These are phyloP conservation scores for Scolopax rusticola DNA, from an alignment of 2,797 vertebrate genomes.

Conservation along the genomic window DNA sequence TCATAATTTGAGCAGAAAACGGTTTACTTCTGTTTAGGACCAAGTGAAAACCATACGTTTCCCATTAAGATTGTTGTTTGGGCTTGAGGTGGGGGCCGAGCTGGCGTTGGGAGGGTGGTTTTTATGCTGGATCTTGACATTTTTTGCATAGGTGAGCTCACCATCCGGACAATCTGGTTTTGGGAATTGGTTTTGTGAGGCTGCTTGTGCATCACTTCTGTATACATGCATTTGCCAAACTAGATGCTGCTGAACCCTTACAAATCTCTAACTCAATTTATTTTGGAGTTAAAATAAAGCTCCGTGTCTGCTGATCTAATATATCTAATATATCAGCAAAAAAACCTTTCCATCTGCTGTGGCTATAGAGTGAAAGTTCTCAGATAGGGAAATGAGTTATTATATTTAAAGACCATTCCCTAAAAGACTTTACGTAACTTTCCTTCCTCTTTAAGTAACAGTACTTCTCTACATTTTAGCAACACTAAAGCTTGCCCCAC, in stretches of 20 bases:
- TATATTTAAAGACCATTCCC: neutral
- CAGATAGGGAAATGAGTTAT: neutral
- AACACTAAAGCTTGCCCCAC: neutral
- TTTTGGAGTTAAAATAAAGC: neutral
- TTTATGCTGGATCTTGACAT: neutral
- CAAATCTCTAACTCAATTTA: neutral
- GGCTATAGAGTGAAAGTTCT: neutral
- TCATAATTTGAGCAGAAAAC: neutral
- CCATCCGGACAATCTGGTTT: neutral
- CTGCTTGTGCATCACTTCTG: neutral
- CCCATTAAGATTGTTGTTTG: neutral
- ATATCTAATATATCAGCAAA: neutral
- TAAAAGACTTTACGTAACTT: neutral
- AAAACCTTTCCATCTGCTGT: neutral
- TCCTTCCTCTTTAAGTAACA: constrained; percentile 15
- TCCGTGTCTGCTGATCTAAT: neutral
- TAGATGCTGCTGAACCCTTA: neutral
- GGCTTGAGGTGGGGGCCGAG: neutral
- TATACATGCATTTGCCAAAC: neutral
- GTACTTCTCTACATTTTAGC: neutral
- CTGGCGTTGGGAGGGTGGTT: neutral
- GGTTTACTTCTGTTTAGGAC: neutral
- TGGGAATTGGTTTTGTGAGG: neutral
- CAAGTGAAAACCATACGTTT: neutral
- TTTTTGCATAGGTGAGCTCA: neutral